Percentiles rank a stretch among this genome's conserved stretches.
Conservation (phyloP, 2,113 vertebrate species). For the Apodemus sylvaticus region DNA sequence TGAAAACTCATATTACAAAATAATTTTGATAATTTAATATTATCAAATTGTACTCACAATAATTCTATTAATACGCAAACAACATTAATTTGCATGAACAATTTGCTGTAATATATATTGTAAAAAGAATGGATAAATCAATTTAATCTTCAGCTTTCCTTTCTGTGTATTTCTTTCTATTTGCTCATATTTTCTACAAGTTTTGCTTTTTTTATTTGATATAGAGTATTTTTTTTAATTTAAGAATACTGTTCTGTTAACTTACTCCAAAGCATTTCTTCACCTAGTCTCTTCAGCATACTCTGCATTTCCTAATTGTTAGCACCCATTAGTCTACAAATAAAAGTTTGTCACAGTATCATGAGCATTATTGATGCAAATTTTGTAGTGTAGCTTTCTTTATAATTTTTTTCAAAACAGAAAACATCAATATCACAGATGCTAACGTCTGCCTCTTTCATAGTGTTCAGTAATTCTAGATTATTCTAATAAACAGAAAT, state of each 20-base stretch:
- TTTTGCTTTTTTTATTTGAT: neutral
- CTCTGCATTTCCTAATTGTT: neutral
- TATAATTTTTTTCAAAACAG: neutral
- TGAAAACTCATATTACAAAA: conserved; percentile 35
- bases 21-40: conserved; percentile 2
- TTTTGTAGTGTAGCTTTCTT: neutral
- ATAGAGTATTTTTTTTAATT: neutral
- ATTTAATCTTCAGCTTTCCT: neutral
- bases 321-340: neutral
- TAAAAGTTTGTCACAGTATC: neutral
- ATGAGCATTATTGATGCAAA: neutral
- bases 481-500: neutral
- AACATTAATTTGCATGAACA: neutral
- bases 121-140: neutral
- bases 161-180: neutral
- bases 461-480: accelerated
- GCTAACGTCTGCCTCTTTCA: neutral
- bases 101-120: neutral
- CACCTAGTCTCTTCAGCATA: no score
- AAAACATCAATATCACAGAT: neutral
- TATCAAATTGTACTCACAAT: neutral
- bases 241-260: neutral
- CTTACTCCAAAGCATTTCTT: neutral
- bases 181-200: neutral
- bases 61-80: conserved; percentile 14